These are phyloP conservation scores for Drepanosiphum platanoidis DNA, from an alignment of 2,888 invertebrate species.

Conservation along the genomic window DNA sequence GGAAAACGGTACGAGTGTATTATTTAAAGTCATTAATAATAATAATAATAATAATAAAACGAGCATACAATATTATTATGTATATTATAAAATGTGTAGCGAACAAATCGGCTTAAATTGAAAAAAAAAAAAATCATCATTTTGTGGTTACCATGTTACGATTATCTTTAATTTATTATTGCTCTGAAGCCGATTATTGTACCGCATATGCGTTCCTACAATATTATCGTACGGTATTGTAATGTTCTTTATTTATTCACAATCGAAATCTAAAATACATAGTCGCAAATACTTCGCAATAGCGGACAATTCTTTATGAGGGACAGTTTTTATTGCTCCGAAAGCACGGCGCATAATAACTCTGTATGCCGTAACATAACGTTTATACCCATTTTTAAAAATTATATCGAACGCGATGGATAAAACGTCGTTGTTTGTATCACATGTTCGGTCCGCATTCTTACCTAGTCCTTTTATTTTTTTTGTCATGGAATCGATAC, in stretches of 20 bases:
- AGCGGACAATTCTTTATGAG: background rate
- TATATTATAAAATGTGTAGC: too few species aligned
- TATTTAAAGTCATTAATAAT: background rate
- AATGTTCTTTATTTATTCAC: background rate
- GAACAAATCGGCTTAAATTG: background rate
- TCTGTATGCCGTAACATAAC: too few species aligned
- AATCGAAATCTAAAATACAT: background rate
- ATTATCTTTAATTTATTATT: background rate
- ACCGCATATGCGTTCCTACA: background rate
- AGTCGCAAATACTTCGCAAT: background rate
- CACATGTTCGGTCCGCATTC: too few species aligned
- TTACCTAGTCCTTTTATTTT: too few species aligned
- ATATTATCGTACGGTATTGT: too few species aligned
- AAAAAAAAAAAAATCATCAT: background rate
- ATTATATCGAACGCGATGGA: too few species aligned
- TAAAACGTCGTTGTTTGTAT: too few species aligned
- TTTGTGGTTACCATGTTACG: background rate
- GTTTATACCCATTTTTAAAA: too few species aligned
- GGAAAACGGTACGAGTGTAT: background rate
- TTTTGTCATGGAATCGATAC: too few species aligned
- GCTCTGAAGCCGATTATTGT: background rate
- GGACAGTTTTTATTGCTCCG: background rate
- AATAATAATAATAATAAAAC: background rate
- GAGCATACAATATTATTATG: too few species aligned
- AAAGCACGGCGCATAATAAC: too few species aligned